A percentile compares a stretch with the other conserved stretches of the same genome.
Conservation (phyloP, 1,140 invertebrate genomes). For the Goniozus legneri region DNA sequence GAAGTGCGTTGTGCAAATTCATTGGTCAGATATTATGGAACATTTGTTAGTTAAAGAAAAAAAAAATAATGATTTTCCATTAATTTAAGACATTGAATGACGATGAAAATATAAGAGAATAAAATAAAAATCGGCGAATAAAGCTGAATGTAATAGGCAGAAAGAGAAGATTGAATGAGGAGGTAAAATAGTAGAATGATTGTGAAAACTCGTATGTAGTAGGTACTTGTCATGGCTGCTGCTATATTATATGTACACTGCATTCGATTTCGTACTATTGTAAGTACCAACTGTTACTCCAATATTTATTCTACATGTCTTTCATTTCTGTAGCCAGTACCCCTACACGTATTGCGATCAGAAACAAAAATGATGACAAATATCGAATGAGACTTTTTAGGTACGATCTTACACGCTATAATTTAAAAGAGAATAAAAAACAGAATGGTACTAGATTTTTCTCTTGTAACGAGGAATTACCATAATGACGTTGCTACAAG, state of each 20-base stretch:
- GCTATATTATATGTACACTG: slow-evolving; percentile 39
- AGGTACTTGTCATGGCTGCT: slow-evolving; percentile 31
- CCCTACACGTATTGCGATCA: slow-evolving; percentile 25
- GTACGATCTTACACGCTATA: slow-evolving; percentile 10
- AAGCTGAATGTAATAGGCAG: slow-evolving; percentile 6
- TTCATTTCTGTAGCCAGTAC: slow-evolving; percentile 33
- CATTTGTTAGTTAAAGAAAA: slow-evolving; percentile 6
- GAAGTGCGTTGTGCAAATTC: slow-evolving; percentile 9
- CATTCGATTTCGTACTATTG: slow-evolving; percentile 38
- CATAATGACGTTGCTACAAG: slow-evolving; percentile 3
- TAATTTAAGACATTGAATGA: slow-evolving; percentile 9
- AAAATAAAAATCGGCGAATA: slow-evolving; percentile 2
- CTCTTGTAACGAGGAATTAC: slow-evolving; percentile 9
- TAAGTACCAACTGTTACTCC: slow-evolving; percentile 39
- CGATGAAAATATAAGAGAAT: slow-evolving; percentile 1
- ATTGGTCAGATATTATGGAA: slow-evolving; percentile 9
- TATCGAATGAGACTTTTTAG: slow-evolving; percentile 11
- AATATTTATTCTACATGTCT: slow-evolving; percentile 45
- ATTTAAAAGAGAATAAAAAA: too few relatives aligned
- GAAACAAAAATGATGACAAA: slow-evolving; percentile 14
- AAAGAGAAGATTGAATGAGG: slow-evolving; percentile 4
- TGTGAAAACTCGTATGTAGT: slow-evolving; percentile 27
- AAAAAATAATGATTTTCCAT: slow-evolving; percentile 9
- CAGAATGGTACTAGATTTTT: too few relatives aligned
- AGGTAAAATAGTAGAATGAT: slow-evolving; percentile 18